Percentiles rank a stretch among this genome's conserved stretches.
Evolutionary conservation across 2,113 vertebrate genomes (phyloP).

Genomic region (Tachycineta bicolor): DNA sequence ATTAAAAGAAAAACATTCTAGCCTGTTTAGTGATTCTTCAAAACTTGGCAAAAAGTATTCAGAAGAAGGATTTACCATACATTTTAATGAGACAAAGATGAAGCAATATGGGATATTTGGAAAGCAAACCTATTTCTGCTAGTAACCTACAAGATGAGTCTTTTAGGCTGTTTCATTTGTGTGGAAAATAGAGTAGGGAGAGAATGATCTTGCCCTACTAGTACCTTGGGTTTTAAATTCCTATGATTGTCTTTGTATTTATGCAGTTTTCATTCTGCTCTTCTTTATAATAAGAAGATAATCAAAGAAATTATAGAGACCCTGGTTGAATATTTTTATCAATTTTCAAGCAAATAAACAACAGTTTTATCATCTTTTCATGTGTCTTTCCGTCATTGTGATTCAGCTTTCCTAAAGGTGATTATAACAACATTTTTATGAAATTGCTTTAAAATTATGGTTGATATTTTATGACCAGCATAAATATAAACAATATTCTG

Average conservation of each 20-base stretch:
- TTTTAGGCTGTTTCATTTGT: background rate
- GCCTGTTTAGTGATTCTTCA: background rate
- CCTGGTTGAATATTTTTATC: background rate
- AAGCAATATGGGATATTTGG: background rate
- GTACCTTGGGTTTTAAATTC: fast-evolving
- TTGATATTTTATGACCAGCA: constrained; percentile 19
- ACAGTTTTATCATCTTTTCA: background rate
- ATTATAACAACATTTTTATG: background rate
- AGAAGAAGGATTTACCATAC: background rate
- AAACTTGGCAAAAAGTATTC: background rate
- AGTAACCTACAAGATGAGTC: background rate
- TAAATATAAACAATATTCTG: constrained; percentile 1
- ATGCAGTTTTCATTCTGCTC: background rate
- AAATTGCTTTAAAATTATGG: constrained; percentile 46
- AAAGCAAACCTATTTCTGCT: background rate
- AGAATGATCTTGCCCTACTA: background rate
- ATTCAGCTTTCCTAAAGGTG: constrained; percentile 1
- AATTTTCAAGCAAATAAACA: background rate
- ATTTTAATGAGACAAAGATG: background rate
- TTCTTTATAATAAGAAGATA: background rate
- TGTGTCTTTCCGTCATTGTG: background rate
- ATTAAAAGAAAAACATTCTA: background rate
- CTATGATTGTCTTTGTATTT: background rate
- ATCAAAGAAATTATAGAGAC: background rate
- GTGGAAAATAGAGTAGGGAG: background rate